Evolutionary conservation across 2,888 invertebrate species (phyloP).

Genomic region (Leucania comma): DNA sequence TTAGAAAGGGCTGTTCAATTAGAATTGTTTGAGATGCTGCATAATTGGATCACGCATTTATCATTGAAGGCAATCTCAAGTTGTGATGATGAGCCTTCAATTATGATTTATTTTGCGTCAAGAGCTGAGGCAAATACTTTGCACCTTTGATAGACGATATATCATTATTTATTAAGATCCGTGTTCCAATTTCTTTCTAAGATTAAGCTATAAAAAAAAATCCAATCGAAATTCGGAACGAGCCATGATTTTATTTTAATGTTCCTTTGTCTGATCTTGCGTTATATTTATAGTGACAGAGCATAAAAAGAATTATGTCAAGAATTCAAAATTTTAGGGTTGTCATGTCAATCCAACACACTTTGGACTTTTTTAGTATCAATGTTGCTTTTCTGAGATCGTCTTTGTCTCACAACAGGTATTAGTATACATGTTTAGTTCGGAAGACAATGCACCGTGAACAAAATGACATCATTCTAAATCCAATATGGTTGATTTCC

Average conservation of each 20-base stretch:
- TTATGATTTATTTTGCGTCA: slow-evolving; percentile 4
- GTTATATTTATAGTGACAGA: no score
- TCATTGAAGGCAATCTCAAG: no score
- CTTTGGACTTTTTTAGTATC: not conserved
- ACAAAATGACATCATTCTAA: no score
- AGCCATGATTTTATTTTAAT: not conserved
- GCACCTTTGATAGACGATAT: not conserved
- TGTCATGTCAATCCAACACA: not conserved
- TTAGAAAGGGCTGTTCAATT: slow-evolving; percentile 41
- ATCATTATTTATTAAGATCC: not conserved
- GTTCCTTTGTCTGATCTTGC: no score
- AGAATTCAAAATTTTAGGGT: no score
- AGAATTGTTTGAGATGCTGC: not conserved
- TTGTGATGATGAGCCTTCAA: not conserved
- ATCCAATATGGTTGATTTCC: no score
- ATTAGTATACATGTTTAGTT: no score
- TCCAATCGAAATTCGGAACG: not conserved
- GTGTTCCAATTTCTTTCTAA: not conserved
- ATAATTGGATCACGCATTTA: slow-evolving; percentile 9
- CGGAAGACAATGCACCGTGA: no score
- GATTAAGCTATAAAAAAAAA: no score
- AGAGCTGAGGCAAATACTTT: not conserved
- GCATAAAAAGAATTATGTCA: no score
- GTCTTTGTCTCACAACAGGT: no score
- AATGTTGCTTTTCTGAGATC: not conserved